Conservation (phyloP, 2,888 invertebrate genomes). For the Athetis lepigone region DNA sequence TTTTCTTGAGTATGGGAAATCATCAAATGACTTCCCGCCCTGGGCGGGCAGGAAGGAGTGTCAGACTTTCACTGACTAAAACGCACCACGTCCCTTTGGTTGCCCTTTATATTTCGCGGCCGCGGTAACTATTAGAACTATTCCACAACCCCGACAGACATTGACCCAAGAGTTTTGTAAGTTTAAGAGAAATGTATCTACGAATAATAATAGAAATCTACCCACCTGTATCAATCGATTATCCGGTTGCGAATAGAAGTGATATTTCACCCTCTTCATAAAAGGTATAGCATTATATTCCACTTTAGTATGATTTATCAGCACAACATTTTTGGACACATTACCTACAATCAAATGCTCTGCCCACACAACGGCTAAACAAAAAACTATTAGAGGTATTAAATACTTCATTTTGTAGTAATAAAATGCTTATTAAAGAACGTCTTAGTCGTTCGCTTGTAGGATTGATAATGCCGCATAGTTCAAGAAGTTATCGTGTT, state of each 20-base stretch:
- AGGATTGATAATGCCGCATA: slow-evolving; percentile 11
- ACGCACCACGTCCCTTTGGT: too few relatives aligned
- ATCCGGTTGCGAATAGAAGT: slow-evolving; percentile 71
- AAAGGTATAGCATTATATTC: slow-evolving; percentile 80
- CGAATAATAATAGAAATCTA: neutral
- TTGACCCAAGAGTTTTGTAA: too few relatives aligned
- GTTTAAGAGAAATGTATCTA: neutral
- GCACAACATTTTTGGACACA: slow-evolving; percentile 31
- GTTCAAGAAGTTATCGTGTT: slow-evolving; percentile 54
- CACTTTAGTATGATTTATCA: slow-evolving; percentile 64
- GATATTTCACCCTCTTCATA: slow-evolving; percentile 81
- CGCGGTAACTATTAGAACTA: too few relatives aligned
- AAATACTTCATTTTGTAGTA: slow-evolving; percentile 41
- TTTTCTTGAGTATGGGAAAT: too few relatives aligned
- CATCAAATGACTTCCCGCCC: too few relatives aligned
- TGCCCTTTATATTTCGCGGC: too few relatives aligned
- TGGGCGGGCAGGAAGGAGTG: too few relatives aligned
- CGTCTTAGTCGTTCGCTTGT: slow-evolving; percentile 2
- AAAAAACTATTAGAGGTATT: slow-evolving; percentile 17
- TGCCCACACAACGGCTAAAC: slow-evolving; percentile 1
- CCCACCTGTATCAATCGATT: slow-evolving; percentile 74
- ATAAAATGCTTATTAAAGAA: neutral
- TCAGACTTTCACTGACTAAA: too few relatives aligned
- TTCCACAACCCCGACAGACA: too few relatives aligned
- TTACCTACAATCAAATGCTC: slow-evolving; percentile 55